Conservation (phyloP, 2,797 vertebrate species). For the Sebastes nivosus region DNA sequence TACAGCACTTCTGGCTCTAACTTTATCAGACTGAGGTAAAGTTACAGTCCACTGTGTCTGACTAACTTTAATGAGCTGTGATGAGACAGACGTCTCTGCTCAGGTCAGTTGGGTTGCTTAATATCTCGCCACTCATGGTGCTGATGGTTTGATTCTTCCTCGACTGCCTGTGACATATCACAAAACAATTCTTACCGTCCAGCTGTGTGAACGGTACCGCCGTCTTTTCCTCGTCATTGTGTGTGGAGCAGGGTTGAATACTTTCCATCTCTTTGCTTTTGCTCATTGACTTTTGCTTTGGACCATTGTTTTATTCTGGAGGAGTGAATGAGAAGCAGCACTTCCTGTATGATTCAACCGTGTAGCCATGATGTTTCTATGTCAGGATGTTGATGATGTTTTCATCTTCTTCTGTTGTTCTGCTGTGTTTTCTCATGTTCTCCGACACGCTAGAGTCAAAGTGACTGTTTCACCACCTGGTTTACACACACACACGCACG, state of each 20-base stretch:
- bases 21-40: too few species aligned
- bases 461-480: not conserved
- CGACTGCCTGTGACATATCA: too few species aligned
- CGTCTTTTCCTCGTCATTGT: not conserved
- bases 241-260: not conserved
- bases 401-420: slow-evolving; percentile 15
- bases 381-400: slow-evolving; percentile 14
- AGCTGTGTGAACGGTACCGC: not conserved
- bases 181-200: too few species aligned
- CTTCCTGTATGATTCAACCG: not conserved
- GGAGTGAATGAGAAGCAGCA: slow-evolving; percentile 30
- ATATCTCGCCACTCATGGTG: too few species aligned
- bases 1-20: too few species aligned
- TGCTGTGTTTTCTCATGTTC: slow-evolving; percentile 13
- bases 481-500: not conserved
- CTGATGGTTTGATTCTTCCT: too few species aligned
- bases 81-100: too few species aligned
- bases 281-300: slow-evolving; percentile 24
- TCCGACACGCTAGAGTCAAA: not conserved
- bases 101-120: too few species aligned
- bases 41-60: too few species aligned
- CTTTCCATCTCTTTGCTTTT: slow-evolving; percentile 21
- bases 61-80: too few species aligned
- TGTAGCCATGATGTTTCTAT: not conserved
- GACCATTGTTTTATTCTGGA: slow-evolving; percentile 32